Base-by-base conservation (phyloP, 2,113 vertebrate species). In the Piaya cayana region DNA sequence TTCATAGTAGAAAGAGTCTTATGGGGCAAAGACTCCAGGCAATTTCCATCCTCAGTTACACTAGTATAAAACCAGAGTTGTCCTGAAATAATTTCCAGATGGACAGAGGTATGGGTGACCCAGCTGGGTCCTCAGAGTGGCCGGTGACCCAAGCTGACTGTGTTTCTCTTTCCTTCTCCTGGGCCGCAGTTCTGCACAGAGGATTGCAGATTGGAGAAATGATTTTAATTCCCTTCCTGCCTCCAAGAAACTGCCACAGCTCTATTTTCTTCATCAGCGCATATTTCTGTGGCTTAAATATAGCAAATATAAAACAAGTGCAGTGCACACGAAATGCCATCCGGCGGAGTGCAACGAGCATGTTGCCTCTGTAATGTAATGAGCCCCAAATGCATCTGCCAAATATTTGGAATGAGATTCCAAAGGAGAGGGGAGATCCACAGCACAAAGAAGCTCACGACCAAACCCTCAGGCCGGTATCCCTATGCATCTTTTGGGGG, bases 211-310 rank as follows among this genome's bases (percentile, higher is more conserved):
- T 59, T 34, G 47, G 69, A 63, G 88, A 83, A 93, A 81, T 49
- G 0, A 34, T 81, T 95, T 94, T 62, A 59, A 70, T 89, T 82
- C 83, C 65, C 59, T 82, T 59, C 36, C 86, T 90, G 58, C 72
- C 56, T 65, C 80, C 27, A 26, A 65, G 69, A 90, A 42, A 76
- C 53, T 15, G 0, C 88, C 62, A 32, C n/a, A 3, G 88, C 88
- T 62, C 74, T 90, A 76, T 90, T 90, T 72, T 68, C 79, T 83
- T 88, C 93, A 82, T 79, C 80, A 64, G 39, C 0, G 1, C 80
- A 45, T 96, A 93, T 79, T 96, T 97, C 86, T 92, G 58, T 15
- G 74, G 53, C 93, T 94, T 97, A 97, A 94, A 96, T 95, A 93
- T 97, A 97, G 95, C 86, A 92, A 78, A 96, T 22, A 83, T 9